Evolutionary conservation across 2,888 invertebrate species (phyloP).

Genomic region (Pollenia griseotomentosa): DNA sequence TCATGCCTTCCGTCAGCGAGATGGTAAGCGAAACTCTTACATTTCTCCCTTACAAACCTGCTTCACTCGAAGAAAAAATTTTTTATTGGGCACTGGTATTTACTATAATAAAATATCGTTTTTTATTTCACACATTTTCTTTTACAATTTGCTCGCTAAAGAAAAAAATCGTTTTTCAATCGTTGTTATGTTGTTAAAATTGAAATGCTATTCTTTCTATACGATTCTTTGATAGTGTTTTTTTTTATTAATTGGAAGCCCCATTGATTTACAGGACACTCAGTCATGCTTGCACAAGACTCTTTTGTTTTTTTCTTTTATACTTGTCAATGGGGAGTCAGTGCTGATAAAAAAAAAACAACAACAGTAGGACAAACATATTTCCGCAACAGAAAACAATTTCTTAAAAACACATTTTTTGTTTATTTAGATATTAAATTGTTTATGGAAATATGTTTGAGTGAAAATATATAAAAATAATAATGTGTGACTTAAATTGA

Average conservation of each 20-base stretch:
- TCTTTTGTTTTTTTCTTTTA: not conserved
- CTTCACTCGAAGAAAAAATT: too few relatives aligned
- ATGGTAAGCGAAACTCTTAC: too few relatives aligned
- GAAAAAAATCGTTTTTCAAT: constrained; percentile 1
- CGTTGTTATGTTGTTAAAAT: constrained; percentile 5
- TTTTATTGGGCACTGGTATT: too few relatives aligned
- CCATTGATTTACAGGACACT: constrained; percentile 59
- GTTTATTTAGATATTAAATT: too few relatives aligned
- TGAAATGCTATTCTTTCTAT: constrained; percentile 7
- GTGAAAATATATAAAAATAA: not conserved
- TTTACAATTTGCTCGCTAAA: not conserved
- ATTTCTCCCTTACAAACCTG: too few relatives aligned
- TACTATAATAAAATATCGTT: constrained; percentile 25
- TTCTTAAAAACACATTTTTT: not conserved
- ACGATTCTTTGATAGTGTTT: constrained; percentile 17
- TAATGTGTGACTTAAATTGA: constrained; percentile 6
- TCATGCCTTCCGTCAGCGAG: too few relatives aligned
- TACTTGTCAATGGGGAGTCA: constrained; percentile 37
- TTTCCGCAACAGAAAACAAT: not conserved
- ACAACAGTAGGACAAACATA: not conserved
- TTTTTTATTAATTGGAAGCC: constrained; percentile 61
- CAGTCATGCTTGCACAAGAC: not conserved
- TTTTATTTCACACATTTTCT: constrained; percentile 38
- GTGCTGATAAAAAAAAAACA: constrained; percentile 3
- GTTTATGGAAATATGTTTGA: too few relatives aligned